phyloP scores from a whole-genome alignment of 1,140 invertebrate genomes.

The Medauroidea extradentata region DNA sequence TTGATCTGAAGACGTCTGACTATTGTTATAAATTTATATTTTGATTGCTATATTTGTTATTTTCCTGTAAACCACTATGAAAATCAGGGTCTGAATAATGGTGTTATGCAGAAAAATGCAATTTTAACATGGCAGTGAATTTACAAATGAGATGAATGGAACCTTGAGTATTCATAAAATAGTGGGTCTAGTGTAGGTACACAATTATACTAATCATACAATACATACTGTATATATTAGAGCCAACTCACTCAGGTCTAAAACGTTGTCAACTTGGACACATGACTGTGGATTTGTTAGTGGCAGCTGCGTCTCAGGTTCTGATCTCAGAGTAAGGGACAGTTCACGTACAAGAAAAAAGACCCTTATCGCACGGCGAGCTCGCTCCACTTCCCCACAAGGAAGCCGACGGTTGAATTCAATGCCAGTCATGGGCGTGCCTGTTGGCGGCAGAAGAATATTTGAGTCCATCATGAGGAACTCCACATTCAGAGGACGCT shows the following conservation, averaged over 20 bases:
- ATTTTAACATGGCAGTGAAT: no score
- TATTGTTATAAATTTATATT: no score
- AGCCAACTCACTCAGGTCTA: slow-evolving; percentile 83
- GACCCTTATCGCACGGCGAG: slow-evolving; percentile 86
- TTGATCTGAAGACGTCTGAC: no score
- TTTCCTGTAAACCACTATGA: no score
- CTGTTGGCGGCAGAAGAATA: slow-evolving; percentile 91
- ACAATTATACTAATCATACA: no score
- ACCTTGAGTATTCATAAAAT: no score
- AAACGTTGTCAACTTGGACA: slow-evolving; percentile 85
- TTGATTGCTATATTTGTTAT: no score
- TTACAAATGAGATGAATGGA: no score
- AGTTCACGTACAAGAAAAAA: slow-evolving; percentile 90
- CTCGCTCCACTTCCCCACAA: slow-evolving; percentile 94
- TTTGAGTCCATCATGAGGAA: slow-evolving; percentile 95
- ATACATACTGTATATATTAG: no score
- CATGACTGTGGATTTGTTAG: slow-evolving; percentile 86
- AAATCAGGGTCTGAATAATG: no score
- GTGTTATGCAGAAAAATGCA: no score
- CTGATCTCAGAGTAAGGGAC: slow-evolving; percentile 72
- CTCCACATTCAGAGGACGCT: slow-evolving; percentile 83
- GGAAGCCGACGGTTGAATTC: slow-evolving; percentile 91
- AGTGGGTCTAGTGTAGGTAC: no score
- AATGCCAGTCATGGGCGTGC: slow-evolving; percentile 94
- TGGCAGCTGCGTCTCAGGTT: slow-evolving; percentile 83